These are phyloP conservation scores for Dolichotis patagonum DNA, from an alignment of 2,113 vertebrate species.

Conservation along the genomic window DNA sequence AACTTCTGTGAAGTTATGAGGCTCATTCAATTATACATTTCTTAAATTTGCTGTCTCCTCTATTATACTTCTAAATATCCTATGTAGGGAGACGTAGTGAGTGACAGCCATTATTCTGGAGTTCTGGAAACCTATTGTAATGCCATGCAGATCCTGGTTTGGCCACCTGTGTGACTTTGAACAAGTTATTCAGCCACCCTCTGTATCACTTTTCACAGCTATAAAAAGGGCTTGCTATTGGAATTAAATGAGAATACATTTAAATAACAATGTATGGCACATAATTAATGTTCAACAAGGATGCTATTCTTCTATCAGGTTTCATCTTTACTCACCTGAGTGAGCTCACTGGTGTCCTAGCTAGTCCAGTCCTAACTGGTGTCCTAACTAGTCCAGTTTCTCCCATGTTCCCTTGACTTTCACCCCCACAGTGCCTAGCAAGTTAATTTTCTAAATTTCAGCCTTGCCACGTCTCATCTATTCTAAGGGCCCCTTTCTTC, in stretches of 20 bases:
- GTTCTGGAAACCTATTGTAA: neutral
- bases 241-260: neutral
- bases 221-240: neutral
- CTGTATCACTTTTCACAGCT: neutral
- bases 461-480: neutral
- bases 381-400: neutral
- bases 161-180: neutral
- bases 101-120: neutral
- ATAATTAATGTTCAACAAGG: neutral
- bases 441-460: neutral
- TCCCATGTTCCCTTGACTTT: neutral
- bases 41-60: constrained; percentile 2
- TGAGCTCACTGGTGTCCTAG: neutral
- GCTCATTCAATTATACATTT: neutral
- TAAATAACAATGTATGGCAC: neutral
- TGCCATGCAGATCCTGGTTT: neutral
- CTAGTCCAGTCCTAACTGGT: neutral
- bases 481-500: neutral
- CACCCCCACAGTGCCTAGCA: neutral
- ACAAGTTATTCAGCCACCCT: neutral
- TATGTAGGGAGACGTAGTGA: neutral
- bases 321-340: neutral
- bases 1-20: neutral
- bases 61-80: neutral
- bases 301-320: neutral